Evolutionary conservation across 2,113 vertebrate species (phyloP).

Genomic region (Mastomys natalensis): DNA sequence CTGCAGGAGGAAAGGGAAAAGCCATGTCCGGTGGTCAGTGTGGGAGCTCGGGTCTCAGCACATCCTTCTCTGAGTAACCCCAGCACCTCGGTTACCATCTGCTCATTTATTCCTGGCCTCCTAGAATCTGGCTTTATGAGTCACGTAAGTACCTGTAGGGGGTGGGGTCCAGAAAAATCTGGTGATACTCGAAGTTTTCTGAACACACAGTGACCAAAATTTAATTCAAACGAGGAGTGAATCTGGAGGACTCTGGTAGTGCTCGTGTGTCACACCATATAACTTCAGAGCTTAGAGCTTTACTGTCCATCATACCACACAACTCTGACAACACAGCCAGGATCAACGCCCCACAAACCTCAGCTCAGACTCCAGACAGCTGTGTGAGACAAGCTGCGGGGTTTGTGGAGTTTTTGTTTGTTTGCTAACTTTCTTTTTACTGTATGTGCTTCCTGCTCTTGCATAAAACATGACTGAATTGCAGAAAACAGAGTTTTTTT

Average conservation of each 20-base stretch:
- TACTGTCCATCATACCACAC: neutral
- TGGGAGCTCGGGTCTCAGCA: neutral
- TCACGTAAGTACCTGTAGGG: neutral
- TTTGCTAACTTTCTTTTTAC: neutral
- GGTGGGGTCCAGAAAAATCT: neutral
- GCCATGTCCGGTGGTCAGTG: neutral
- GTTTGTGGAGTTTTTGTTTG: neutral
- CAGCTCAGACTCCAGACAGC: neutral
- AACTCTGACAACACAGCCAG: neutral
- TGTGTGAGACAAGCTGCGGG: too few relatives aligned
- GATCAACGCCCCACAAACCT: too few relatives aligned
- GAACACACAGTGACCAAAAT: neutral
- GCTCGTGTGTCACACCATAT: accelerated
- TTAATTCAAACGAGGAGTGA: neutral
- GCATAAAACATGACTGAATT: neutral
- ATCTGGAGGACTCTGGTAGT: too few relatives aligned
- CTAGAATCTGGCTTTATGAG: neutral
- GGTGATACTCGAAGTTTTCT: neutral
- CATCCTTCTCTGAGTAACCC: neutral
- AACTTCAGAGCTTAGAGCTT: neutral
- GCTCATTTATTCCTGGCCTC: neutral
- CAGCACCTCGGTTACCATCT: slow-evolving; percentile 15
- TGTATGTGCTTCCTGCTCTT: neutral
- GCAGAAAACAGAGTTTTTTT: neutral
- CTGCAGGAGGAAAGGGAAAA: neutral